A percentile compares a stretch with the other conserved stretches of the same genome.
phyloP scores from a whole-genome alignment of 2,113 vertebrate species.

The rat (Rattus norvegicus) region GRCr8 NC_086023.1:71830001-71830500 shows the following conservation, averaged over 20 bases:
- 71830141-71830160: neutral
- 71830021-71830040: neutral
- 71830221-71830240: neutral
- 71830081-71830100: neutral
- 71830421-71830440: neutral
- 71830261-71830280: neutral
- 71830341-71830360: neutral
- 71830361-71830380: neutral
- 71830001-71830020: neutral
- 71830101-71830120: neutral
- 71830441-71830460: neutral
- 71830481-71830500: neutral
- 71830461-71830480: neutral
- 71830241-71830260: constrained; percentile 1
- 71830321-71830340: constrained; percentile 33
- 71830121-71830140: neutral
- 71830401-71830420: neutral
- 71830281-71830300: neutral
- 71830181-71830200: constrained; percentile 32
- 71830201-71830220: constrained; percentile 21
- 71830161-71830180: neutral
- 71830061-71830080: neutral
- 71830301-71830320: constrained; percentile 31
- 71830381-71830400: constrained; percentile 41
- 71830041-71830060: constrained; percentile 15